Evolutionary conservation across 2,888 invertebrate species (phyloP), one percentile per base, ranked within the genome.

Genomic region (Hirtodrosophila cameraria): DNA sequence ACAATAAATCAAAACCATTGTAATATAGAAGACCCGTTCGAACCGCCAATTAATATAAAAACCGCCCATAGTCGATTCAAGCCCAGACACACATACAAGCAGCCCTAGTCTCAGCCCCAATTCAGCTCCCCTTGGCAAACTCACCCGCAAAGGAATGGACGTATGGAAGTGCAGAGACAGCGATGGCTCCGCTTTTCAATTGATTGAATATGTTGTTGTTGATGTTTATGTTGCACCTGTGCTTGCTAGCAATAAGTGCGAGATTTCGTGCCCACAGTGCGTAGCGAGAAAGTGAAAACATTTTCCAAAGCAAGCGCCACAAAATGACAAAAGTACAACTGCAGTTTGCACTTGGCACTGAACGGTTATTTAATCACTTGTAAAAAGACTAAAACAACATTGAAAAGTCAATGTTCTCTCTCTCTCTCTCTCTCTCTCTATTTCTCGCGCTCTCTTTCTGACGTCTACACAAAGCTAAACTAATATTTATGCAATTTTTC

Each of bases 261-360:
- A 82, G 70, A 55, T 71, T 62, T 75, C 83, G 80, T 76, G 73
- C 62, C 71, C 76, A 71, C 61, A 75, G 58, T 73, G 76, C 68
- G 75, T 78, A 58, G 57, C 80, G 81, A 74, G 77, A 75, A 82
- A 82, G 75, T 79, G 87, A 77, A 86, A 89, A 77, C 89, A 88
- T 88, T 84, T 81, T 76, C 39, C 57, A 23, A 76, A 41, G 54
- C 57, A 23, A 76, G 43, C 57, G 65, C 65, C 57, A 50, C 36
- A 41, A 52, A 65, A 49, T 75, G 84, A 86, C 73, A 86, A 73
- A 58, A 18, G 31, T 38, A 39, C 73, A 52, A 58, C 27, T 55
- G 59, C 52, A 55, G 43, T 27, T 57, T 74, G 85, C 83, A 64
- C 64, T 78, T 75, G 72, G 75, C 79, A 79, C 75, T 65, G 58